Evolutionary conservation across 2,797 vertebrate genomes (phyloP).

Genomic region (Anableps anableps): DNA sequence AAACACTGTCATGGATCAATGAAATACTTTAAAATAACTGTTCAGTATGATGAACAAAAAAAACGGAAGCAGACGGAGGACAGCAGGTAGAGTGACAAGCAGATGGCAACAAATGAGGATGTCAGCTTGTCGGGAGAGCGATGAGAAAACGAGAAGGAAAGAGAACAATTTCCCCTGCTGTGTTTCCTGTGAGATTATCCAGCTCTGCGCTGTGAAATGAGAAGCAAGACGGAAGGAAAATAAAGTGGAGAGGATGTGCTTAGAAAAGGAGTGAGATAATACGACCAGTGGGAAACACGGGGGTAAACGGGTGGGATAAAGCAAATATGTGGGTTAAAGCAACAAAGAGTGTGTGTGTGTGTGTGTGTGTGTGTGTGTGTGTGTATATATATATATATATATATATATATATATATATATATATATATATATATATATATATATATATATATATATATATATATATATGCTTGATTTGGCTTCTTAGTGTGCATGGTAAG

Average conservation of each 20-base stretch:
- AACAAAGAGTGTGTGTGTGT: constrained; percentile 18
- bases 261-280: constrained; percentile 32
- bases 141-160: constrained; percentile 27
- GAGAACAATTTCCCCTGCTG: constrained; percentile 24
- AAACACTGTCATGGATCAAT: neutral
- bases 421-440: too few relatives aligned
- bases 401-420: too few relatives aligned
- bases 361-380: too few relatives aligned
- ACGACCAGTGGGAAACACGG: constrained; percentile 15
- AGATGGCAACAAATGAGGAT: constrained; percentile 13
- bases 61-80: neutral
- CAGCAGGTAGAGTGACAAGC: constrained; percentile 11
- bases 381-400: constrained; percentile 7
- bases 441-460: constrained; percentile 1
- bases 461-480: constrained; percentile 52
- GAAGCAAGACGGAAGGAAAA: constrained; percentile 32
- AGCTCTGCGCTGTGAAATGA: constrained; percentile 8
- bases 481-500: constrained; percentile 26
- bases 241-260: constrained; percentile 38
- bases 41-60: neutral
- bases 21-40: neutral
- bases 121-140: constrained; percentile 4
- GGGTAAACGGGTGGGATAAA: constrained; percentile 15
- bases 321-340: constrained; percentile 27
- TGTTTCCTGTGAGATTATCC: constrained; percentile 28